Evolutionary conservation across 2,113 vertebrate genomes (phyloP).

Genomic region (Mugil cephalus): DNA sequence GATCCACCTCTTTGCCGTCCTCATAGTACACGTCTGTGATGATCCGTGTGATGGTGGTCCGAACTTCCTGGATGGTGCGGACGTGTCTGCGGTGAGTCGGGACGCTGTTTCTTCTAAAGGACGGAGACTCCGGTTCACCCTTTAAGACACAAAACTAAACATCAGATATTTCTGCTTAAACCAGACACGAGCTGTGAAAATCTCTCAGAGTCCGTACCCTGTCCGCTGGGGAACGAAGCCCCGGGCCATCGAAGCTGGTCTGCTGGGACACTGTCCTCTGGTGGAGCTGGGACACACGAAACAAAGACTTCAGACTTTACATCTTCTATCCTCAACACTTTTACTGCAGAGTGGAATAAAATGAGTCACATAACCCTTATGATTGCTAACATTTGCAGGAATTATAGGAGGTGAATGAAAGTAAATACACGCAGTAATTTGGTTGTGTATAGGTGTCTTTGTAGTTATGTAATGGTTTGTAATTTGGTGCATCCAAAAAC

Average conservation of each 20-base stretch:
- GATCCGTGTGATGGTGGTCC: slow-evolving; percentile 91
- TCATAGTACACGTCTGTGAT: slow-evolving; percentile 96
- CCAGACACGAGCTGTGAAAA: neutral
- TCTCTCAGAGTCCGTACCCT: slow-evolving; percentile 60
- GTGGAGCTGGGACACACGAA: slow-evolving; percentile 50
- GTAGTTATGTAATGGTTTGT: too few species aligned
- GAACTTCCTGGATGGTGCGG: slow-evolving; percentile 94
- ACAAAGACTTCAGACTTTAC: neutral
- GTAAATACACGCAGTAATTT: too few species aligned
- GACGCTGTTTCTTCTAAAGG: slow-evolving; percentile 81
- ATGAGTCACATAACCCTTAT: too few species aligned
- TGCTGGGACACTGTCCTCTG: slow-evolving; percentile 80
- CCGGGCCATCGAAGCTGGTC: slow-evolving; percentile 74
- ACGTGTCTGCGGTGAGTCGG: slow-evolving; percentile 87
- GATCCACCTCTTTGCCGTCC: slow-evolving; percentile 93
- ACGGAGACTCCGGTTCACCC: slow-evolving; percentile 75
- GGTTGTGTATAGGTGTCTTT: too few species aligned
- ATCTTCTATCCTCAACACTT: neutral
- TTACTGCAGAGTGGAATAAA: too few species aligned
- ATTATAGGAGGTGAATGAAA: too few species aligned
- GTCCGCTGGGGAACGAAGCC: slow-evolving; percentile 61
- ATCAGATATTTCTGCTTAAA: rapidly evolving
- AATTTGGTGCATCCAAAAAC: too few species aligned
- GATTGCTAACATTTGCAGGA: too few species aligned
- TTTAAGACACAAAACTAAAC: slow-evolving; percentile 22